Evolutionary conservation across 2,113 vertebrate genomes (phyloP).

Genomic region (Platysternon megacephalum): DNA sequence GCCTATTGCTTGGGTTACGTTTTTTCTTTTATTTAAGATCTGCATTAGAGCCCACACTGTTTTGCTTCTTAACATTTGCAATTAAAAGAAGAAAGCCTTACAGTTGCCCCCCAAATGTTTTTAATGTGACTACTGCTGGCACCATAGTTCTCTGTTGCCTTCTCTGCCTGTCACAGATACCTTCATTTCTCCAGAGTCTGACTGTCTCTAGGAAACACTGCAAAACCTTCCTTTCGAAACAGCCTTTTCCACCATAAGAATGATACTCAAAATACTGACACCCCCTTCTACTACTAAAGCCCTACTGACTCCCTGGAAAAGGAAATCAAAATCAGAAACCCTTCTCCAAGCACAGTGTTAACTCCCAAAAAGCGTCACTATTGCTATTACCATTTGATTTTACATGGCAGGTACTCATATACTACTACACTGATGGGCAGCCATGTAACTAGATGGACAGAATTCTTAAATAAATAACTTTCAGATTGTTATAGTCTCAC

Average conservation of each 20-base stretch:
- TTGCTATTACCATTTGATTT: not conserved
- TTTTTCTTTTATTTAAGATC: not conserved
- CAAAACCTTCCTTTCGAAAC: not conserved
- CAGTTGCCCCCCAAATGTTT: conserved; percentile 39
- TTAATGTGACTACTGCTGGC: not conserved
- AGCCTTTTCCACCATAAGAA: not conserved
- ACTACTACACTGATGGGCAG: not conserved
- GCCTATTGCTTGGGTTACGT: conserved; percentile 43
- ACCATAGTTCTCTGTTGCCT: fast-evolving
- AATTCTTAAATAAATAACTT: not conserved
- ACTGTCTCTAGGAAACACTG: not conserved
- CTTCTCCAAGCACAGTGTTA: not conserved
- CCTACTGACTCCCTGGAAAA: not conserved
- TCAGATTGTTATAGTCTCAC: not conserved
- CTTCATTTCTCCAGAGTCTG: not conserved
- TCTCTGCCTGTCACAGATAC: not conserved
- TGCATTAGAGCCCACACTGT: not conserved
- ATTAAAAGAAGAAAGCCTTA: conserved; percentile 36
- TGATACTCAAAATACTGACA: not conserved
- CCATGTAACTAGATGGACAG: not conserved
- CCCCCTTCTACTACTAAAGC: not conserved
- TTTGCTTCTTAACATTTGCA: conserved; percentile 45
- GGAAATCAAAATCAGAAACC: not conserved
- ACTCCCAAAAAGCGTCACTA: not conserved
- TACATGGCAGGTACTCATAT: conserved; percentile 1